Evolutionary conservation across 2,888 invertebrate genomes (phyloP), one percentile per base, ranked within the genome.

Genomic region (Hydropsyche betteni): DNA sequence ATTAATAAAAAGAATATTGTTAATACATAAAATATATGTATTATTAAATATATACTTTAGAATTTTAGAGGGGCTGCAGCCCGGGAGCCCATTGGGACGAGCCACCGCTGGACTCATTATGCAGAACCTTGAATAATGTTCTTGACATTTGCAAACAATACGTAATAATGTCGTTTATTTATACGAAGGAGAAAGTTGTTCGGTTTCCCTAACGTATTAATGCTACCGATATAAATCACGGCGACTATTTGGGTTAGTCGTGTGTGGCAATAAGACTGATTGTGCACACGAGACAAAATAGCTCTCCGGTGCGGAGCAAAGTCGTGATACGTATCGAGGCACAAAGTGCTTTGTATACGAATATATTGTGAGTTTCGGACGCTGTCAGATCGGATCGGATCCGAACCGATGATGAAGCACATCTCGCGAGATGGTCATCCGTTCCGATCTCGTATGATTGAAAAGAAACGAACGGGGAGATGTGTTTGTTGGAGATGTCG

Each of bases 251-350:
- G 44, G 44, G 44, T 44, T 44, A 44, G 44, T 44, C 44, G 44
- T 44, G 44, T 44, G 44, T 44, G 44, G 44, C 44, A 44, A 44
- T 10, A 50, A 24, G 12, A 52, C 71, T 36, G 55, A 70, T 61
- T 73, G 61, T 61, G 64, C 61, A 16, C 44, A 44, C 44, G 44
- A 44, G 44, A 44, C 44, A 44, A 44, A 44, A 10, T 44, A 44
- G 44, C 44, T 44, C 6, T 44, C 6, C 3, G 10, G 50, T 24
- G 2, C 68, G 58, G 52, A 68, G 52, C n/a, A 50, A 52, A 33
- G 64, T 64, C 64, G 71, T 58, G 55, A 72, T 53, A 72, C 68
- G 68, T 68, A 68, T 68, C 33, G 68, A 44, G 68, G 16, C 55
- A 36, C 74, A 53, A 36, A 44, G 74, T 51, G 51, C 74, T 68